These are phyloP conservation scores for Bagarius yarrelli DNA, from an alignment of 2,113 vertebrate species.

Conservation along the genomic window DNA sequence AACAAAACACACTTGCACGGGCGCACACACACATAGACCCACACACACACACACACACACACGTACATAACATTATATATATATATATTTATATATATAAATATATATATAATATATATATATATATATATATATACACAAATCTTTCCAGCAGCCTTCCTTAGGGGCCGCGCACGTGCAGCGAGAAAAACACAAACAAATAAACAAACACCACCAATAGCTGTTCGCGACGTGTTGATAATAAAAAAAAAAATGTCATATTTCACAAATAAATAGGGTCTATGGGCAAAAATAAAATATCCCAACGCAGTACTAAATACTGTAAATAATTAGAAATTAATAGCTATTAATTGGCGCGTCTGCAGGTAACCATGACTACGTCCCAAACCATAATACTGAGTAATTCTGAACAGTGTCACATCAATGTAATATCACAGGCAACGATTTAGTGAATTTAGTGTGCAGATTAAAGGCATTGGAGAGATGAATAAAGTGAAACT, in stretches of 20 bases:
- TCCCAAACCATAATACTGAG: constrained; percentile 14
- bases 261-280: neutral
- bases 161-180: constrained; percentile 10
- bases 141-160: constrained; percentile 1
- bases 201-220: constrained; percentile 7
- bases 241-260: neutral
- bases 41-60: neutral
- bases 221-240: neutral
- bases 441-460: neutral
- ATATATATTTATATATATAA: too few species aligned
- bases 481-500: neutral
- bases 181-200: constrained; percentile 17
- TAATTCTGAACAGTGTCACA: neutral
- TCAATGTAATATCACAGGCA: neutral
- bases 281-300: too few species aligned
- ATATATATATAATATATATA: too few species aligned
- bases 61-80: too few species aligned
- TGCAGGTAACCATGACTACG: constrained; percentile 15
- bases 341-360: neutral
- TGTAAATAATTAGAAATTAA: neutral
- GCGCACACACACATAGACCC: neutral
- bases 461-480: neutral
- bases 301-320: neutral
- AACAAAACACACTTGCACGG: neutral
- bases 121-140: neutral